Percentiles rank a stretch among this genome's conserved stretches.
Evolutionary conservation across 2,888 invertebrate genomes (phyloP).

Genomic region (Lasioglossum marginatum): DNA sequence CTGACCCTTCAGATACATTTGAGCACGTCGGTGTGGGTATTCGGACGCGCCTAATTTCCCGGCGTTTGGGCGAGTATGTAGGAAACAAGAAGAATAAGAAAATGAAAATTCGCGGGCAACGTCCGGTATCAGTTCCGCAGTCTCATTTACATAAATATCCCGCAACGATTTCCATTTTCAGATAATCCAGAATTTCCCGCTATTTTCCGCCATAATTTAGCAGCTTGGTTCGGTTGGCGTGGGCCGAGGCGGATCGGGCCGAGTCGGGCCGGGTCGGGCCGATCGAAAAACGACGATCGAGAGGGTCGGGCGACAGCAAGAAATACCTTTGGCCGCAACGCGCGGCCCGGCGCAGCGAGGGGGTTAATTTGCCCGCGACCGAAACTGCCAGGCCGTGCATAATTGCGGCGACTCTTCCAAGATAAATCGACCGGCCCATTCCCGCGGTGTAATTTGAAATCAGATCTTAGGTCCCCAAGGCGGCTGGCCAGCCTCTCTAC

Average conservation of each 20-base stretch:
- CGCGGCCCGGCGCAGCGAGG: neutral
- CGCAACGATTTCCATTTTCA: constrained; percentile 4
- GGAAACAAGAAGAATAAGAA: neutral
- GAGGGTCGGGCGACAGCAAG: neutral
- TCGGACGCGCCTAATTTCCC: neutral
- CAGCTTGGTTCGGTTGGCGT: neutral
- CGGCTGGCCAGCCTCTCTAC: constrained; percentile 39
- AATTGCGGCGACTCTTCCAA: constrained; percentile 44
- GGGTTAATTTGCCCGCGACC: constrained; percentile 45
- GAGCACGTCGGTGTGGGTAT: neutral
- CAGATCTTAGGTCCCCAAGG: constrained; percentile 68
- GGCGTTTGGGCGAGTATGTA: neutral
- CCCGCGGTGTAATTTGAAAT: constrained; percentile 69
- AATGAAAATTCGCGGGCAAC: neutral
- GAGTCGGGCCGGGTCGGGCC: neutral
- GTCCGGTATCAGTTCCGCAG: neutral
- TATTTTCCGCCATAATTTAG: neutral
- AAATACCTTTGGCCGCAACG: neutral
- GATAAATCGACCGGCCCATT: constrained; percentile 56
- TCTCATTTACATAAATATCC: neutral
- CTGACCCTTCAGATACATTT: too few relatives aligned
- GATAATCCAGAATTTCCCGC: constrained; percentile 1
- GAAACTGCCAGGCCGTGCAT: constrained; percentile 35
- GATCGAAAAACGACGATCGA: constrained; percentile 10
- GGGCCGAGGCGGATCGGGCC: neutral